Evolutionary conservation across 2,888 invertebrate genomes (phyloP).

Genomic region (Ichneumoninae sp.): DNA sequence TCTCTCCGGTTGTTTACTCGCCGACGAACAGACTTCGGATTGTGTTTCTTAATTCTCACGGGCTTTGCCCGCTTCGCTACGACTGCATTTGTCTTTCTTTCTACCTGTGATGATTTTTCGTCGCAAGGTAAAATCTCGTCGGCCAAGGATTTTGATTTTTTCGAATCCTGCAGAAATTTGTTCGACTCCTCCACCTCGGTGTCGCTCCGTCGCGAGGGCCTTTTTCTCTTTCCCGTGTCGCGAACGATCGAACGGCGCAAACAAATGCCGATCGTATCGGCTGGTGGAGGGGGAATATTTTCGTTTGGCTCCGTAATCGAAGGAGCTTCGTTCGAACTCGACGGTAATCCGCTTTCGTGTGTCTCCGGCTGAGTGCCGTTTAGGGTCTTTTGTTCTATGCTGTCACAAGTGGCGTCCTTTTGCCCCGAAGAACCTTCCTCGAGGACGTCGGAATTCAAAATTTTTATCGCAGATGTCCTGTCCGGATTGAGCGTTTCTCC

Average conservation of each 20-base stretch:
- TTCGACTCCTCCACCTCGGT: neutral
- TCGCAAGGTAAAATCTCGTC: neutral
- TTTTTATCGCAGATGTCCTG: neutral
- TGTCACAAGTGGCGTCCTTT: neutral
- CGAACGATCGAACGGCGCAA: neutral
- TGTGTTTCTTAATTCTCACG: neutral
- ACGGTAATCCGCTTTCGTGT: neutral
- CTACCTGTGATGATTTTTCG: neutral
- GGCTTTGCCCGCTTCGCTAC: neutral
- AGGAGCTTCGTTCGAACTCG: neutral
- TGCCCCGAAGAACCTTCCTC: neutral
- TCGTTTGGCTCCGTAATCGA: neutral
- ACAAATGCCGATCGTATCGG: neutral
- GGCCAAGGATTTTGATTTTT: neutral
- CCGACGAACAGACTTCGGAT: constrained; percentile 2
- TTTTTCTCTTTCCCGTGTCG: constrained; percentile 4
- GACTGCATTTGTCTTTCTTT: neutral
- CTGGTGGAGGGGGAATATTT: neutral
- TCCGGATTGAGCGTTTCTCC: neutral
- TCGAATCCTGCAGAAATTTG: neutral
- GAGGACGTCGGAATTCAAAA: neutral
- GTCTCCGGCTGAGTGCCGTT: neutral
- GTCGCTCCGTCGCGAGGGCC: neutral
- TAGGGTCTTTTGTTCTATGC: neutral
- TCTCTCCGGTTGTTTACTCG: constrained; percentile 9